Evolutionary conservation across 2,797 vertebrate species (phyloP).

Genomic region (Poecilia picta): DNA sequence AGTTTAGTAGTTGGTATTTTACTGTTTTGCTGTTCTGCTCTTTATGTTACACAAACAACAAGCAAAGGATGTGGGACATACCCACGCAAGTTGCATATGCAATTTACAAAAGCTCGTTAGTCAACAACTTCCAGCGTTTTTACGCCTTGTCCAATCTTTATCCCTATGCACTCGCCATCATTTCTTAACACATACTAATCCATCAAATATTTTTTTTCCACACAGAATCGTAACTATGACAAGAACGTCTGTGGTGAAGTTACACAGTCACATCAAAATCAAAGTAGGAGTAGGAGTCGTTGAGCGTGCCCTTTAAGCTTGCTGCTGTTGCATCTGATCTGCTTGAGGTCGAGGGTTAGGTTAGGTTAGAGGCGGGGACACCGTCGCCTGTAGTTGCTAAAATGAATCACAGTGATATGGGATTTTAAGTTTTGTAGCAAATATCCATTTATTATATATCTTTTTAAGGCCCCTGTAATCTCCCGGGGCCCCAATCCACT

Average conservation of each 20-base stretch:
- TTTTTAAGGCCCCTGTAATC: neutral
- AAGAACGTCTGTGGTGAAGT: neutral
- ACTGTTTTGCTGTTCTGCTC: neutral
- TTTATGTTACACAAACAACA: conserved; percentile 1
- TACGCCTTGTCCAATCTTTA: neutral
- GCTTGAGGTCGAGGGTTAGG: neutral
- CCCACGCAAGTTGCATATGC: neutral
- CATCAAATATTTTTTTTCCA: neutral
- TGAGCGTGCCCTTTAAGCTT: conserved; percentile 2
- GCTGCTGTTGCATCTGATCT: neutral
- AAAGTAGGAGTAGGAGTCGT: neutral
- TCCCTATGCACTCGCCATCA: too few species aligned
- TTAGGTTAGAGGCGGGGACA: neutral
- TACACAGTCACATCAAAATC: neutral
- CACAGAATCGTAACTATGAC: neutral
- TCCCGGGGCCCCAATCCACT: neutral
- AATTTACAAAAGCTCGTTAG: neutral
- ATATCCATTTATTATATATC: neutral
- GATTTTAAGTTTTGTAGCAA: neutral
- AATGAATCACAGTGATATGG: neutral
- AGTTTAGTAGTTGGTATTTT: neutral
- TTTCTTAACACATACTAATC: neutral
- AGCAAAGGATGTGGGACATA: conserved; percentile 3
- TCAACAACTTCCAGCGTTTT: neutral
- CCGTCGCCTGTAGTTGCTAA: neutral